Conservation (phyloP, 2,888 invertebrate species). For the Rhabditoides inermis region DNA sequence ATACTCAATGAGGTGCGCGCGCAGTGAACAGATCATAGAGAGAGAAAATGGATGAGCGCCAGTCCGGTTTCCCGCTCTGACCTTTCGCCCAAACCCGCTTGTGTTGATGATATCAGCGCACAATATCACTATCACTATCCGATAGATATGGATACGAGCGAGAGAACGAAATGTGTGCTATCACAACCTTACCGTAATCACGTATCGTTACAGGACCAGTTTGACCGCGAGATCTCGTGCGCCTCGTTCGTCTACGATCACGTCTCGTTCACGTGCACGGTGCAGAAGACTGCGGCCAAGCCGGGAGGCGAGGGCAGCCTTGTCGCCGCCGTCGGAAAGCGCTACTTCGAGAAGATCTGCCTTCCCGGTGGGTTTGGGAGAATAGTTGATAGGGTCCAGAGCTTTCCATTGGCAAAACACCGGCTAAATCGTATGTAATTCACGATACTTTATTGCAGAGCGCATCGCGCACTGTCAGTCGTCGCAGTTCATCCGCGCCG, state of each 20-base stretch:
- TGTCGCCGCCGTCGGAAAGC: conserved; percentile 19
- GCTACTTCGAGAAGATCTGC: conserved; percentile 50
- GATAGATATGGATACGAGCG: background rate
- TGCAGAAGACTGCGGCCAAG: conserved; percentile 29
- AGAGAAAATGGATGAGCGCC: no score
- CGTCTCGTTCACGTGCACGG: conserved; percentile 30
- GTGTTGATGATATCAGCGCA: background rate
- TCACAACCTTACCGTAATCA: background rate
- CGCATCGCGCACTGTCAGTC: conserved; percentile 34
- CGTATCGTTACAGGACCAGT: conserved; percentile 21
- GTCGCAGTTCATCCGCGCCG: conserved; percentile 43
- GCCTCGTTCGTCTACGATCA: conserved; percentile 44
- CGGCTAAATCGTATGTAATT: conserved; percentile 5
- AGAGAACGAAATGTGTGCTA: background rate
- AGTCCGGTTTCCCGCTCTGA: no score
- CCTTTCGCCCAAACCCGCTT: no score
- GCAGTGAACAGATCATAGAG: no score
- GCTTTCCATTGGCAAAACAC: no score
- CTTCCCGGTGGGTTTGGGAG: conserved; percentile 34
- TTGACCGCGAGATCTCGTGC: conserved; percentile 26
- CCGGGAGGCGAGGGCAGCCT: conserved; percentile 30
- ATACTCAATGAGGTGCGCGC: no score
- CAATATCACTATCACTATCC: background rate
- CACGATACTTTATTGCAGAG: conserved; percentile 20
- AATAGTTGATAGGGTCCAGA: no score